Conservation (phyloP, 2,888 invertebrate species). For the Euclidia mi region DNA sequence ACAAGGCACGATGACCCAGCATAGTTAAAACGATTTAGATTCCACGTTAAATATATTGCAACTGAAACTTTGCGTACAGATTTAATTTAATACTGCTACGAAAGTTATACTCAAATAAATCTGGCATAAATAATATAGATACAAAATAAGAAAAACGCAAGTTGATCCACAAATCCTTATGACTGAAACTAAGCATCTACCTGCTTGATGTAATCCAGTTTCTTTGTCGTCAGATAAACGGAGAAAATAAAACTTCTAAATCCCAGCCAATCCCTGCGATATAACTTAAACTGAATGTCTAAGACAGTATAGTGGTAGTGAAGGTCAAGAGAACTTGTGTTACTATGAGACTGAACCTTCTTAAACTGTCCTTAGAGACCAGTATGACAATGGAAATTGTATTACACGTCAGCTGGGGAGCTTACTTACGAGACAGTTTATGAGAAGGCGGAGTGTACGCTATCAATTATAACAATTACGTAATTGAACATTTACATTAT, state of each 20-base stretch:
- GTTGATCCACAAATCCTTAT: conserved; percentile 38
- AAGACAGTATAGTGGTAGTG: conserved; percentile 38
- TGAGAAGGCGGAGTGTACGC: too few species aligned
- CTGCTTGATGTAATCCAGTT: conserved; percentile 56
- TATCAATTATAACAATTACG: too few species aligned
- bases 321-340: conserved; percentile 47
- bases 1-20: too few species aligned
- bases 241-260: conserved; percentile 59
- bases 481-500: too few species aligned
- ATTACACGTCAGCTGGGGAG: conserved; percentile 6
- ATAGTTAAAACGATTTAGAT: too few species aligned
- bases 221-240: conserved; percentile 54
- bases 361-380: conserved; percentile 40
- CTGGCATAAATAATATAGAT: conserved; percentile 28
- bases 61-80: too few species aligned
- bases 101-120: too few species aligned
- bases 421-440: too few species aligned
- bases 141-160: conserved; percentile 17
- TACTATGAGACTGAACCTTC: conserved; percentile 28
- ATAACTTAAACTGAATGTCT: conserved; percentile 47
- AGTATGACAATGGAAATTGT: conserved; percentile 40
- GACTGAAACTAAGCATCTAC: conserved; percentile 51
- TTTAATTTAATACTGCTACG: too few species aligned
- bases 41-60: too few species aligned
- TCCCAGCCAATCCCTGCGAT: conserved; percentile 46